phyloP scores from a whole-genome alignment of 2,113 vertebrate genomes.

The Trochalopteron elliotii region DNA sequence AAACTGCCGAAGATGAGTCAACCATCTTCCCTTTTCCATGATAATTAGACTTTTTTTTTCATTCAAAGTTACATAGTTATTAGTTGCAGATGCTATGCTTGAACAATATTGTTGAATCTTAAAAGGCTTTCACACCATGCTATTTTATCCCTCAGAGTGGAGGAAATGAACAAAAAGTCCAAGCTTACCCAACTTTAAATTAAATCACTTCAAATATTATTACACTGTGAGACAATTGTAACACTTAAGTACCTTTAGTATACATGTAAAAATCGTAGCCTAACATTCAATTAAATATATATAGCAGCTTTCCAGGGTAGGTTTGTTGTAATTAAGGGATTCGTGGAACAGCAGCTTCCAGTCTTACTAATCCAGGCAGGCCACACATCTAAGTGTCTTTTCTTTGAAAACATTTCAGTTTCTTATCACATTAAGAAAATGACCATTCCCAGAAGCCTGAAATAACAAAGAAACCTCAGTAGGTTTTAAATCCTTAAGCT shows the following conservation, averaged over 20 bases:
- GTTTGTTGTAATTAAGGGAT: not conserved
- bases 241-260: not conserved
- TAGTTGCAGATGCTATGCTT: conserved; percentile 44
- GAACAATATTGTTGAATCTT: conserved; percentile 29
- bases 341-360: not conserved
- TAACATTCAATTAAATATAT: not conserved
- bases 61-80: conserved; percentile 29
- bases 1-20: conserved; percentile 76
- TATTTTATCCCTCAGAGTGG: not conserved
- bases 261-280: not conserved
- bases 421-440: conserved; percentile 61
- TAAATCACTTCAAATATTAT: conserved; percentile 2
- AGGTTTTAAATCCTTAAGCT: conserved; percentile 49
- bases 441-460: conserved; percentile 49
- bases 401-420: conserved; percentile 60
- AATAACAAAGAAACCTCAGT: conserved; percentile 53
- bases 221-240: not conserved
- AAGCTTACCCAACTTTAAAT: not conserved
- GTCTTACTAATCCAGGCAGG: not conserved
- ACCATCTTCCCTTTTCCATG: conserved; percentile 43
- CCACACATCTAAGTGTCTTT: conserved; percentile 20
- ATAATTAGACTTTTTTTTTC: conserved; percentile 57
- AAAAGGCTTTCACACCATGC: conserved; percentile 30
- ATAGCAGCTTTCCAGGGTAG: not conserved
- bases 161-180: conserved; percentile 25